Evolutionary conservation across 2,113 vertebrate genomes (phyloP), one percentile per base, ranked within the genome.

Genomic region (Peromyscus californicus): DNA sequence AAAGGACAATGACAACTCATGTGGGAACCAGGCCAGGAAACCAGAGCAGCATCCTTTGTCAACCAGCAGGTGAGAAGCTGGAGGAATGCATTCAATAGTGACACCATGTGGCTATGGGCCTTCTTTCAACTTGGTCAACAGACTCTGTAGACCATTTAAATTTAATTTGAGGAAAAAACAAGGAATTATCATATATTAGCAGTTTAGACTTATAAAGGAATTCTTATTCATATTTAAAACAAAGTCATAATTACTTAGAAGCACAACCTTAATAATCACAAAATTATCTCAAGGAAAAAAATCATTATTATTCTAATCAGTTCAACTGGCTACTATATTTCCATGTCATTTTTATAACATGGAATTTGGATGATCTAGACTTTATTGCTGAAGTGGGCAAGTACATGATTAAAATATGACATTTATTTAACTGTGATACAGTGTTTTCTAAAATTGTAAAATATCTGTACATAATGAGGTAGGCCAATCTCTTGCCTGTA

Each of bases 101-200:
- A 57, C 48, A 89, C 87, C 69, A 7, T 83, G 83, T 96, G 94
- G 72, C 31, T 94, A 2, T n/a, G 48, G n/a, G 5, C 1, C 39
- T 65, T 83, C 42, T 87, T 45, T 97, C 39, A 83, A 61, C 54
- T 48, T 95, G 57, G 26, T 29, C 80, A 80, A 13, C 51, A 12
- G 16, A 0, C 0, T 51, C 12, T 89, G 33, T 75, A 45, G 16
- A 80, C 3, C 19, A 54, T 48, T 89, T 93, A 24, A 39, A 93
- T 86, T 95, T 63, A 75, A 72, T 84, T 69, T 75, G 36, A 92
- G 33, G 5, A 78, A 19, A 89, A 94, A 94, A 82, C 16, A 78
- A 93, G 1, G 3, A 84, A 65, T 76, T 87, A 29, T 11, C 48
- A 89, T 86, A 11, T 21, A 22, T 57, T 61, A 75, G 17, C 8